Evolutionary conservation across 2,888 invertebrate species (phyloP).

Genomic region (Drosophila anomalata): DNA sequence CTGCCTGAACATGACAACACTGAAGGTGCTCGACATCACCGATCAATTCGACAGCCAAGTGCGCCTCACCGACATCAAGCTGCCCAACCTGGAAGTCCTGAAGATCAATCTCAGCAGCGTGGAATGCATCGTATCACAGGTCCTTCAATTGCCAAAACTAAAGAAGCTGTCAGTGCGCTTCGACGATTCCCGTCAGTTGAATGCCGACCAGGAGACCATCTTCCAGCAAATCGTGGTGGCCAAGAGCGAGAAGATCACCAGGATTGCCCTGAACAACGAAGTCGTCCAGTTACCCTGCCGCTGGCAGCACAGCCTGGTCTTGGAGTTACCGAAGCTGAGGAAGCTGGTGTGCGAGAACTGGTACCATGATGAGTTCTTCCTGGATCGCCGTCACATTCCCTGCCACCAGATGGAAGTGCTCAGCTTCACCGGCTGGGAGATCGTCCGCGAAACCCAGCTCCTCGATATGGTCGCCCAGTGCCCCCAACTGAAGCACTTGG

Average conservation of each 20-base stretch:
- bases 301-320: slow-evolving; percentile 58
- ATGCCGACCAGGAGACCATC: slow-evolving; percentile 66
- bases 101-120: slow-evolving; percentile 67
- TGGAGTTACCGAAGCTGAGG: slow-evolving; percentile 62
- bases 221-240: slow-evolving; percentile 69
- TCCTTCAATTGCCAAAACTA: slow-evolving; percentile 61
- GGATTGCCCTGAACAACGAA: slow-evolving; percentile 70
- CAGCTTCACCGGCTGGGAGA: slow-evolving; percentile 72
- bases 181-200: slow-evolving; percentile 64
- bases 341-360: slow-evolving; percentile 64
- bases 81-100: slow-evolving; percentile 68
- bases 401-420: slow-evolving; percentile 64
- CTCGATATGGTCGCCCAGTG: slow-evolving; percentile 62
- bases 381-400: slow-evolving; percentile 62
- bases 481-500: slow-evolving; percentile 50
- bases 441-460: slow-evolving; percentile 53
- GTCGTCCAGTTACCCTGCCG: slow-evolving; percentile 58
- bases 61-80: slow-evolving; percentile 56
- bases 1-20: slow-evolving; percentile 55
- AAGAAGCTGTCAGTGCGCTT: slow-evolving; percentile 58
- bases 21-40: slow-evolving; percentile 63
- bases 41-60: slow-evolving; percentile 65
- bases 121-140: slow-evolving; percentile 56
- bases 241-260: slow-evolving; percentile 63
- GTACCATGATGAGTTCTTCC: slow-evolving; percentile 64